These are phyloP conservation scores for Darevskia mixta DNA, from an alignment of 2,797 vertebrate genomes.

Conservation along the genomic window DNA sequence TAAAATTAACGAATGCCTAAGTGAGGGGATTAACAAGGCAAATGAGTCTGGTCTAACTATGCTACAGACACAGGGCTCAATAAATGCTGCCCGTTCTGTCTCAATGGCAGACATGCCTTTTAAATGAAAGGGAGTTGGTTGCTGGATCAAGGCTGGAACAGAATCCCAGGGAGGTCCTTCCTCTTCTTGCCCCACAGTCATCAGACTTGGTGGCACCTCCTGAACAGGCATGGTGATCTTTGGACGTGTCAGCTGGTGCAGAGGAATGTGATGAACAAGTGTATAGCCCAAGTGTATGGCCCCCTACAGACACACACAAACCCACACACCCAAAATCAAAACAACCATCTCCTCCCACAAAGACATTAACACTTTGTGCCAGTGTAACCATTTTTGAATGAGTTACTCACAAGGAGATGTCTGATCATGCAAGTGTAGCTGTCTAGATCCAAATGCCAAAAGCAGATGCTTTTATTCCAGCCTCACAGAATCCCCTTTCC, in stretches of 20 bases:
- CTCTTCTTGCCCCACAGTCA: neutral
- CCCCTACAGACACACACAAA: neutral
- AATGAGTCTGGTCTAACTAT: constrained; percentile 5
- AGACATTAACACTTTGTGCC: neutral
- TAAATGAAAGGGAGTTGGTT: constrained; percentile 31
- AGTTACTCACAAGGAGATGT: neutral
- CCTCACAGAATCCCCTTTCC: neutral
- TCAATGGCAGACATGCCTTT: constrained; percentile 9
- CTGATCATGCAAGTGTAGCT: neutral
- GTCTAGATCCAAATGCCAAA: neutral
- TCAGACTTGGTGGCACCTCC: constrained; percentile 29
- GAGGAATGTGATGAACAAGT: neutral
- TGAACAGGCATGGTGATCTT: neutral
- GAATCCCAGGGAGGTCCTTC: neutral
- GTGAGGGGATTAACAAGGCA: constrained; percentile 25
- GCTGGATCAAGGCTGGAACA: neutral
- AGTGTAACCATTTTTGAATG: neutral
- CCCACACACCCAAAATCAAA: neutral
- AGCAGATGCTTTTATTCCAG: too few species aligned
- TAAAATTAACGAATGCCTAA: constrained; percentile 5
- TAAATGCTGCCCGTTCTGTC: neutral
- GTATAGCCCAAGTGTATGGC: too few species aligned
- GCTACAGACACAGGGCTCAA: neutral
- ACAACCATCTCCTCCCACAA: neutral
- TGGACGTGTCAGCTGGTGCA: neutral